Conservation (phyloP, 2,797 vertebrate species). For the Helicolenus hilgendorfi region DNA sequence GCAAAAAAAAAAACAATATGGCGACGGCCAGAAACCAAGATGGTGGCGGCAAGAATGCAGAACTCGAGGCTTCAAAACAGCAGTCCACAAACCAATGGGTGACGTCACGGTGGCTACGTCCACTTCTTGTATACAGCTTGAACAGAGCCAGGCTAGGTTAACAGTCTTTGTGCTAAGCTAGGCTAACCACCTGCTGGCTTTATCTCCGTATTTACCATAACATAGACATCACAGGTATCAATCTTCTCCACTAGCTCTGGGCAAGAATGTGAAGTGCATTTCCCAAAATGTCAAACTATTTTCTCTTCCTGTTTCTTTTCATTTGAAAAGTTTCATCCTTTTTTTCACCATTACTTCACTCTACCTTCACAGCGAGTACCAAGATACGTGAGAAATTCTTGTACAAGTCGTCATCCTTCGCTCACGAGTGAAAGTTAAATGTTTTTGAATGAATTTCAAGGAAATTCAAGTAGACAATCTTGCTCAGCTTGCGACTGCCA, state of each 20-base stretch:
- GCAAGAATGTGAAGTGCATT: not conserved
- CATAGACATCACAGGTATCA: not conserved
- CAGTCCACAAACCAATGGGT: too few species aligned
- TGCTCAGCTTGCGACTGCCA: slow-evolving; percentile 31
- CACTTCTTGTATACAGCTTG: too few species aligned
- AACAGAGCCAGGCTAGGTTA: too few species aligned
- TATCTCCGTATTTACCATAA: not conserved
- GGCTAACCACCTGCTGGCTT: not conserved
- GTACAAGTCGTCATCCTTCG: slow-evolving; percentile 11
- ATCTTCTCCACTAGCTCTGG: not conserved
- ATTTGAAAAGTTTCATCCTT: not conserved
- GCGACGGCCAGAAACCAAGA: too few species aligned
- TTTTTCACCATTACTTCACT: not conserved
- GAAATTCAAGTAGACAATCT: slow-evolving; percentile 46
- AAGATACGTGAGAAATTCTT: not conserved
- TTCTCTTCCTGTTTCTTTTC: not conserved
- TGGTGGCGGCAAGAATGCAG: too few species aligned
- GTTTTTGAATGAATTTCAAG: slow-evolving; percentile 38
- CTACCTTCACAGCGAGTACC: not conserved
- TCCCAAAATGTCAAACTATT: not conserved
- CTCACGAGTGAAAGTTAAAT: slow-evolving; percentile 16
- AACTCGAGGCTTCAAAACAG: too few species aligned
- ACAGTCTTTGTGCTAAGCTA: not conserved
- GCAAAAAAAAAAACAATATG: too few species aligned
- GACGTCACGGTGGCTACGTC: too few species aligned